Evolutionary conservation across 2,888 invertebrate species (phyloP), one percentile per base, ranked within the genome.

Genomic region (Bruchidius siliquastri): DNA sequence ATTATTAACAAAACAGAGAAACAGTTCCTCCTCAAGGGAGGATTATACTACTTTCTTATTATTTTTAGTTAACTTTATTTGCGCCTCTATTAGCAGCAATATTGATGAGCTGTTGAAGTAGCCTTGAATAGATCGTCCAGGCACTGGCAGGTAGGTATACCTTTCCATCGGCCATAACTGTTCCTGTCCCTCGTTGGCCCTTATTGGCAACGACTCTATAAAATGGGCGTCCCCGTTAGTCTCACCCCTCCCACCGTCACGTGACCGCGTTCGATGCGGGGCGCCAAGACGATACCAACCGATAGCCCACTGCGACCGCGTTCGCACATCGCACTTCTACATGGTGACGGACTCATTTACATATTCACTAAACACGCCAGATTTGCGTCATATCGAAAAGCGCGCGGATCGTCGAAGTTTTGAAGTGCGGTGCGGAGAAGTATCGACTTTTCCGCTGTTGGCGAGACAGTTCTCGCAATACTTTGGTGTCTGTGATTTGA

Each of bases 391-490:
- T 1, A 49, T 49, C 49, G 49, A 49, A 49, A 49, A 49, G 49
- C 69, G 70, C 71, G 69, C 22, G 68, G 49, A 71, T 71, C 71
- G 71, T 71, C 69, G 20, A 69, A 69, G 71, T 70, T 73, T 71
- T 69, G 69, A 73, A 73, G 69, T 30, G 73, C 69, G 71, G 69
- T 70, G 72, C 73, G 13, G 49, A 49, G 18, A 49, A 49, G 49
- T 49, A 49, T 4, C 2, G 3, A 26, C 18, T 18, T 70, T 74
- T 73, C 8, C 32, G 30, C 21, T 74, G 68, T 69, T 74, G 67
- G 32, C n/a, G 68, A 67, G 22, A 49, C 18, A 13, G 18, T 13
- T 49, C 32, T 74, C 73, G 71, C 21, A 22, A 26, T 21, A 73
- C 74, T 74, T 49, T 49, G 67, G 74, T 67, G 21, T 26, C n/a